Percentiles rank a stretch among this genome's conserved stretches.
These are phyloP conservation scores for Melitaea cinxia DNA, from an alignment of 1,140 invertebrate species.

Conservation along the genomic window DNA sequence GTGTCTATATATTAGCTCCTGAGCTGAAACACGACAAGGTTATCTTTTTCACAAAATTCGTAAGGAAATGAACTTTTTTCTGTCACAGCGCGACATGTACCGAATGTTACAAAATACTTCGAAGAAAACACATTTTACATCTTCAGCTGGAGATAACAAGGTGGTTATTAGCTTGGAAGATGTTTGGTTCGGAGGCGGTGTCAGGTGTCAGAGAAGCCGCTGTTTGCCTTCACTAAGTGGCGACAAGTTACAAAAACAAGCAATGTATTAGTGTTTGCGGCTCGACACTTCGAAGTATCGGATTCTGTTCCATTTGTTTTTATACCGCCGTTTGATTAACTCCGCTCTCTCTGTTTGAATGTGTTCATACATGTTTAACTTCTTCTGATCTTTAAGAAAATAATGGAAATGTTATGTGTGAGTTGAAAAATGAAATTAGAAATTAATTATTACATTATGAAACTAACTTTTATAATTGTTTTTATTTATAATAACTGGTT, in stretches of 20 bases:
- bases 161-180: slow-evolving; percentile 12
- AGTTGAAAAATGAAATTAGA: not conserved
- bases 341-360: not conserved
- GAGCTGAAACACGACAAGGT: not conserved
- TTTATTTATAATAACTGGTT: too few relatives aligned
- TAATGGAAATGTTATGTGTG: not conserved
- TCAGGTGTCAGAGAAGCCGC: slow-evolving; percentile 58
- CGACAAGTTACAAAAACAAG: slow-evolving; percentile 67
- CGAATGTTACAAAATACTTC: slow-evolving; percentile 22
- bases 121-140: not conserved
- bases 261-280: slow-evolving; percentile 39
- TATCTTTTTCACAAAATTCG: slow-evolving; percentile 12
- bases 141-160: slow-evolving; percentile 13
- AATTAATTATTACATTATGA: too few relatives aligned
- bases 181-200: slow-evolving; percentile 23
- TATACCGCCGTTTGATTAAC: slow-evolving; percentile 16
- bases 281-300: slow-evolving; percentile 39
- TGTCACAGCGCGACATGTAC: slow-evolving; percentile 29
- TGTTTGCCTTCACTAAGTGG: slow-evolving; percentile 48
- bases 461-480: not conserved
- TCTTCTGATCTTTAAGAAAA: not conserved
- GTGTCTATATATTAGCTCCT: slow-evolving; percentile 4
- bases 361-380: not conserved
- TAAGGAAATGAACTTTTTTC: slow-evolving; percentile 50
- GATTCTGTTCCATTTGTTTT: slow-evolving; percentile 40